These are phyloP conservation scores for Ameiurus melas DNA, from an alignment of 2,113 vertebrate species.

Conservation along the genomic window DNA sequence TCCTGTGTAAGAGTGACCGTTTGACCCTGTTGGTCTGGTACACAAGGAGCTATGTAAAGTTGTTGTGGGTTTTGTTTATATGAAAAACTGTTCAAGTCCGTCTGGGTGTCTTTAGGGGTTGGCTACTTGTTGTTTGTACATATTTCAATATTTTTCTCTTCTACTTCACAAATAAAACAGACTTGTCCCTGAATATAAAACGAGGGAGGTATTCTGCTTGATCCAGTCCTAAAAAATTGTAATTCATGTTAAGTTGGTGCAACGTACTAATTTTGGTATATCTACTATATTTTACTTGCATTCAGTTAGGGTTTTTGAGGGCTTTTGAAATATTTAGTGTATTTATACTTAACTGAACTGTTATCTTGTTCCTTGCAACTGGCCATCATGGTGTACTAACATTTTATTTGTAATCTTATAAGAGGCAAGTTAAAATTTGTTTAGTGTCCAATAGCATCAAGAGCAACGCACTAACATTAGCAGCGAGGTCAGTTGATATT, in stretches of 20 bases:
- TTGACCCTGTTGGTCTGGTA: background rate
- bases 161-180: background rate
- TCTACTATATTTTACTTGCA: slow-evolving; percentile 11
- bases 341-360: slow-evolving; percentile 13
- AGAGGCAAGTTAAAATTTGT: background rate
- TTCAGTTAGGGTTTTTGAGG: slow-evolving; percentile 11
- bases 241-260: slow-evolving; percentile 22
- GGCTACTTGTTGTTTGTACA: background rate
- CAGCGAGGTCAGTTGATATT: background rate
- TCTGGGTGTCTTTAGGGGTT: background rate
- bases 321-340: background rate
- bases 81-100: background rate
- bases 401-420: slow-evolving; percentile 5
- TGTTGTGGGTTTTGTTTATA: background rate
- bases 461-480: slow-evolving; percentile 7
- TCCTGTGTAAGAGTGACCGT: background rate
- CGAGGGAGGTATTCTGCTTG: background rate
- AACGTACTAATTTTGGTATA: slow-evolving; percentile 9
- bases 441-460: background rate
- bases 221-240: slow-evolving; percentile 40
- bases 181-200: slow-evolving; percentile 9
- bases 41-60: background rate
- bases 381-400: background rate
- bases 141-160: slow-evolving; percentile 5
- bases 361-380: background rate